phyloP scores from a whole-genome alignment of 2,888 invertebrate species.

The Melolontha melolontha region DNA sequence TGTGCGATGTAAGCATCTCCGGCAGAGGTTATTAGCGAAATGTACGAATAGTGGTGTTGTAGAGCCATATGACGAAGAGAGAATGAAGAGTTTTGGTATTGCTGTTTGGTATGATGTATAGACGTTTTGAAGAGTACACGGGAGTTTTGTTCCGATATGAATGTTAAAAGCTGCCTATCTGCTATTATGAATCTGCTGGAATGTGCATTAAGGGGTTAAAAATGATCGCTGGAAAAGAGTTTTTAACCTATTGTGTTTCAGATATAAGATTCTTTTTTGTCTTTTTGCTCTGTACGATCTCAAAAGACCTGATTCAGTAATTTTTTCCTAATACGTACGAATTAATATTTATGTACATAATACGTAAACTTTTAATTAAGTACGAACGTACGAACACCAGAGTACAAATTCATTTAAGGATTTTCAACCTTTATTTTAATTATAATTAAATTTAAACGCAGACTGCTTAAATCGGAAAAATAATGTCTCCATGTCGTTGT shows the following conservation, averaged over 20 bases:
- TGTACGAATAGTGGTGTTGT: conserved; percentile 45
- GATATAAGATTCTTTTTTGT: conserved; percentile 9
- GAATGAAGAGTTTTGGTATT: conserved; percentile 7
- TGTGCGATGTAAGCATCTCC: conserved; percentile 55
- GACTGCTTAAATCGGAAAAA: too few relatives aligned
- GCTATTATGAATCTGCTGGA: conserved; percentile 53
- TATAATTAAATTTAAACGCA: too few relatives aligned
- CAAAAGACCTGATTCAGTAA: too few relatives aligned
- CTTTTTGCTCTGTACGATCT: not conserved
- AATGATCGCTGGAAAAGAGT: conserved; percentile 57
- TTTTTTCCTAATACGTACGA: conserved; percentile 2
- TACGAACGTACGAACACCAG: conserved; percentile 12
- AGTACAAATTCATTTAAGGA: too few relatives aligned
- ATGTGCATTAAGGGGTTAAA: conserved; percentile 58
- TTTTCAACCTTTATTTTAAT: too few relatives aligned
- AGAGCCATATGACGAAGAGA: conserved; percentile 21
- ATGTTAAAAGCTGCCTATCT: conserved; percentile 52
- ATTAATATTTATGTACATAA: conserved; percentile 7
- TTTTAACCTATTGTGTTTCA: conserved; percentile 56
- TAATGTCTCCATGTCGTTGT: too few relatives aligned
- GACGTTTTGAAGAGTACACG: conserved; percentile 50
- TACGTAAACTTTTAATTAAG: not conserved
- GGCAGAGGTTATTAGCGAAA: conserved; percentile 56
- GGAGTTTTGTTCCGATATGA: conserved; percentile 33
- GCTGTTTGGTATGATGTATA: conserved; percentile 35